Conservation (phyloP, 2,888 invertebrate genomes). For the Onchidella celtica region DNA sequence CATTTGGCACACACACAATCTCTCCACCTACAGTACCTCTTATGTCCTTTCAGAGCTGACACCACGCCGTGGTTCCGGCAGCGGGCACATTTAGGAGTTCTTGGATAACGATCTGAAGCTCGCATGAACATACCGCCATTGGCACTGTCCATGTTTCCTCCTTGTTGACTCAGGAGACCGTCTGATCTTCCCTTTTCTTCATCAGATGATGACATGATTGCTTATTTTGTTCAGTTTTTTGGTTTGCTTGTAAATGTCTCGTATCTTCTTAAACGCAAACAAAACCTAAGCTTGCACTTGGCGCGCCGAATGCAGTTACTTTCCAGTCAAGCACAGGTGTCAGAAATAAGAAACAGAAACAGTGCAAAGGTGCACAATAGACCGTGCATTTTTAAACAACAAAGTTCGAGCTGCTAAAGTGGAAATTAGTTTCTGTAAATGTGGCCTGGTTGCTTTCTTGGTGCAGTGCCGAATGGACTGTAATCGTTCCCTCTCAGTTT, state of each 20-base stretch:
- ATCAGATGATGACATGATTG: slow-evolving; percentile 44
- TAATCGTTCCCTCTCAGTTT: too few species aligned
- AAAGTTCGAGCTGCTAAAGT: too few species aligned
- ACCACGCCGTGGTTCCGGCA: slow-evolving; percentile 99
- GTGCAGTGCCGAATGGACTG: too few species aligned
- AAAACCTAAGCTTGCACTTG: too few species aligned
- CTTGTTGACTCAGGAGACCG: slow-evolving; percentile 1
- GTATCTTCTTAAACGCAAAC: too few species aligned
- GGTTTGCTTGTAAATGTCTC: not conserved
- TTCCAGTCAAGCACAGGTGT: too few species aligned
- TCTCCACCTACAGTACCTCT: slow-evolving; percentile 95
- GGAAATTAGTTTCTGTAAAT: too few species aligned
- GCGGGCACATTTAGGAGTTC: slow-evolving; percentile 97
- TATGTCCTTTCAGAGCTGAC: slow-evolving; percentile 90
- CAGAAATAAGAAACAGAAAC: too few species aligned
- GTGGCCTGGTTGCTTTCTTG: too few species aligned
- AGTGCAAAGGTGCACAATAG: too few species aligned
- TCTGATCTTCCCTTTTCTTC: slow-evolving; percentile 39
- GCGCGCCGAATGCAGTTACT: too few species aligned
- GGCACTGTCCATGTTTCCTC: not conserved
- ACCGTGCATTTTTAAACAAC: too few species aligned
- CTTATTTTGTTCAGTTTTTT: not conserved
- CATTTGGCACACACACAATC: slow-evolving; percentile 98
- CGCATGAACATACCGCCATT: slow-evolving; percentile 60
- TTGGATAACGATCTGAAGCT: slow-evolving; percentile 90